These are phyloP conservation scores for Pseudeuparius sepicola DNA, from an alignment of 2,888 invertebrate genomes.

Conservation along the genomic window DNA sequence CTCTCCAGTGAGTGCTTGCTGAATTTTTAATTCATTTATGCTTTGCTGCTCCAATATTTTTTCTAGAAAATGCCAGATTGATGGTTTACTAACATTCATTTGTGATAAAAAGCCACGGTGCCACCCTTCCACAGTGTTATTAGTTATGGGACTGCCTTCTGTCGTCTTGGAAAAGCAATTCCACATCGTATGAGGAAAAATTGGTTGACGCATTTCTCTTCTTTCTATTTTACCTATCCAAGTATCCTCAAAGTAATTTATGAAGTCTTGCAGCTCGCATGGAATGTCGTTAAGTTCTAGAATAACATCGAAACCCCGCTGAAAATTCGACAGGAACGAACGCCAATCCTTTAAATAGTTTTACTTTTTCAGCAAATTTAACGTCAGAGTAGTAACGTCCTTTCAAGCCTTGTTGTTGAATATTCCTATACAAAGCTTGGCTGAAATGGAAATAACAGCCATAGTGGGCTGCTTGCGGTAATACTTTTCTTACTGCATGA, in stretches of 20 bases:
- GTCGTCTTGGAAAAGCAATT: too few species aligned
- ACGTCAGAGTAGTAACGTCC: not conserved
- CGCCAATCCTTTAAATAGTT: not conserved
- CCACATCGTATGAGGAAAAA: slow-evolving; percentile 1
- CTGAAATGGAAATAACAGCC: slow-evolving; percentile 2
- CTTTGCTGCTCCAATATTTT: not conserved
- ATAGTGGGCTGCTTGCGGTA: not conserved
- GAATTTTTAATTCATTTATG: slow-evolving; percentile 4
- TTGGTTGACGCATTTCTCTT: not conserved
- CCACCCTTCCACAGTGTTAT: slow-evolving; percentile 2
- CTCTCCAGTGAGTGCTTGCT: not conserved
- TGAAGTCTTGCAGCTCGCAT: not conserved
- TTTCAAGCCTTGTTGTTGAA: slow-evolving; percentile 1
- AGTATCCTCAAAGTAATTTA: slow-evolving; percentile 2
- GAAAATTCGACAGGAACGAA: slow-evolving; percentile 1
- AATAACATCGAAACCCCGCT: not conserved
- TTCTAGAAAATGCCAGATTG: too few species aligned
- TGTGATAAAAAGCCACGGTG: not conserved
- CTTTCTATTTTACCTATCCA: slow-evolving; percentile 3
- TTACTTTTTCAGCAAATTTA: not conserved
- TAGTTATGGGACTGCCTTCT: too few species aligned
- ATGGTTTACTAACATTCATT: too few species aligned
- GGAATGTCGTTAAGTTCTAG: not conserved
- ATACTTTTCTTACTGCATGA: too few species aligned
- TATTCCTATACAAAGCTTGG: not conserved